Conservation (phyloP, 1,140 invertebrate species). For the Euura lappo region DNA sequence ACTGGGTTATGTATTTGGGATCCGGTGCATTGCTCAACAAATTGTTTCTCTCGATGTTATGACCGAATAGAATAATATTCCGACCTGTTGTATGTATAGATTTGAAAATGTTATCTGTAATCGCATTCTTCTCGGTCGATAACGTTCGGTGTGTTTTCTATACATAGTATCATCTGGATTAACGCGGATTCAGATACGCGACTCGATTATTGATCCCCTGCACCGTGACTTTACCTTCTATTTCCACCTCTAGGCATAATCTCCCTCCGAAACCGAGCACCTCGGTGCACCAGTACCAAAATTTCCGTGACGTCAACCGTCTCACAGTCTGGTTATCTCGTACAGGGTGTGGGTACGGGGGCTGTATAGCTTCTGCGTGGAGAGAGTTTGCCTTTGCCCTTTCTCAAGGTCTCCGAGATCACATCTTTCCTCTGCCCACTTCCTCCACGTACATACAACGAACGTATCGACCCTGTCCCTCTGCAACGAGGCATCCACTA, state of each 20-base stretch:
- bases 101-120: no score
- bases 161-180: no score
- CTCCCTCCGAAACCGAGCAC: not conserved
- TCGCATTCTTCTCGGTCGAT: no score
- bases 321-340: no score
- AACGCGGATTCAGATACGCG: no score
- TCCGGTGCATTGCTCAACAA: not conserved
- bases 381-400: constrained; percentile 1
- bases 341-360: no score
- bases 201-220: no score
- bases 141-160: no score
- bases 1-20: not conserved
- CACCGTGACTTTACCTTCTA: no score
- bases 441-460: not conserved
- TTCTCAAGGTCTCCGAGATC: not conserved
- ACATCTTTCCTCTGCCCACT: not conserved
- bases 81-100: no score
- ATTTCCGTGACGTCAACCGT: not conserved
- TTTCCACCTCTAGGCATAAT: not conserved
- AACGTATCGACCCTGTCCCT: not conserved
- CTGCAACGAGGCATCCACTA: not conserved
- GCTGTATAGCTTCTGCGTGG: not conserved
- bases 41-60: not conserved
- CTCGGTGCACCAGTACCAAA: not conserved
- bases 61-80: no score